Conservation (phyloP, 2,888 invertebrate species). For the Eudemis profundana region DNA sequence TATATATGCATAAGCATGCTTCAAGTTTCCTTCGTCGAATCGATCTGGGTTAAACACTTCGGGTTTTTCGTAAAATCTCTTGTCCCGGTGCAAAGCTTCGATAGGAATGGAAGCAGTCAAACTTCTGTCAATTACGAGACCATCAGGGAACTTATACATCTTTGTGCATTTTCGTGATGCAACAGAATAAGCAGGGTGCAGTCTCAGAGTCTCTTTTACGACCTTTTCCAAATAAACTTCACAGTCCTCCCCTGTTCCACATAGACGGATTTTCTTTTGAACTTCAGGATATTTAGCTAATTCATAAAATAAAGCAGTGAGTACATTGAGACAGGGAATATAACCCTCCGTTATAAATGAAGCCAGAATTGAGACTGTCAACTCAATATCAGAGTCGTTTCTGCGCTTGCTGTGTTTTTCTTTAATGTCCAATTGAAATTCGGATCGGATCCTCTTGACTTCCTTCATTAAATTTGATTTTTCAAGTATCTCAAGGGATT, state of each 20-base stretch:
- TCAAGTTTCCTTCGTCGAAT: constrained; percentile 57
- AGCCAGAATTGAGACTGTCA: constrained; percentile 64
- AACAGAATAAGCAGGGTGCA: constrained; percentile 74
- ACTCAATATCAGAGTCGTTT: constrained; percentile 59
- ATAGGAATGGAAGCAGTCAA: constrained; percentile 73
- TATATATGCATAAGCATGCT: constrained; percentile 65
- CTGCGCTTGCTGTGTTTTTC: constrained; percentile 58
- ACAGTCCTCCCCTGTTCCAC: constrained; percentile 51
- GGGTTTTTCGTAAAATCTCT: constrained; percentile 66
- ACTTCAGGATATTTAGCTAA: constrained; percentile 64
- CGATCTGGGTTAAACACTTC: constrained; percentile 71
- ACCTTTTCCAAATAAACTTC: constrained; percentile 68
- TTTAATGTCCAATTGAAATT: constrained; percentile 61
- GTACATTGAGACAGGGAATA: constrained; percentile 67
- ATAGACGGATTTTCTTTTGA: constrained; percentile 66
- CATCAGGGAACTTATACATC: constrained; percentile 68
- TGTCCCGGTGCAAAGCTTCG: constrained; percentile 71
- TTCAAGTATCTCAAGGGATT: constrained; percentile 57
- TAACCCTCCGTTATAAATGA: constrained; percentile 77
- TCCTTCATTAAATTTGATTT: constrained; percentile 64
- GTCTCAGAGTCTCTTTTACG: constrained; percentile 74
- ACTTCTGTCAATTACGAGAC: constrained; percentile 68
- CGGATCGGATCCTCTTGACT: constrained; percentile 61
- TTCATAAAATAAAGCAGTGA: constrained; percentile 71
- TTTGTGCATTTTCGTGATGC: constrained; percentile 73